Base-by-base conservation (phyloP, 1,140 invertebrate genomes). In the Halesus radiatus region DNA sequence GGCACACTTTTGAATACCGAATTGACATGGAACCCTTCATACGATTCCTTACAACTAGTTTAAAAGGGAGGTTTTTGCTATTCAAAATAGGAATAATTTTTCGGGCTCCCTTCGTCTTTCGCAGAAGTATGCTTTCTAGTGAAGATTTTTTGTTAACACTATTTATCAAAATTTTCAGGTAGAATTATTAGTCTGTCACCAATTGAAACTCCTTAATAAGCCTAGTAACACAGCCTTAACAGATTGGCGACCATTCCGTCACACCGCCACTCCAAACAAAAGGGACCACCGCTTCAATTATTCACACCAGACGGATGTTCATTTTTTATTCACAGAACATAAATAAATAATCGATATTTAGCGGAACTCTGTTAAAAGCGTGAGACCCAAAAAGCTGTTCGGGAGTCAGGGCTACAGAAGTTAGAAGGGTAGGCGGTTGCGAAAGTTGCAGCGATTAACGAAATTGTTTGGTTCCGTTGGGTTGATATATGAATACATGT, bases 241-340 rank as follows among this genome's bases (percentile, higher is more conserved):
- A 60, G 56, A 20, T 60, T 23, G 56, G 56, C 13, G n/a, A 20
- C 56, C 23, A 20, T 45, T 45, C 37, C 37, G 37, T 10, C 10
- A 45, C 13, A 45, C 72, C 26, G 72, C 72, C 72, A 70, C 66
- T 70, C 66, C 32, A 52, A 70, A 70, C 72, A 58, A 74, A 23
- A 56, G 50, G 32, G 52, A 58, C 50, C 52, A 26, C n/a, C 50
- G 6, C n/a, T 16, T 74, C 72, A n/a, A 74, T 74, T 74, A 74
- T 74, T 74, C 72, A 74, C 22, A n/a, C 13, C 52, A 54, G 72
- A 56, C 72, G 72, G 72, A 74, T 56, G 72, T 22, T 74, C 54
- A 74, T 74, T 74, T 56, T 74, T 74, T 56, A 74, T 74, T 74
- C 72, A 70, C 15, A 45, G 3, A 37, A 56, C 23, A 74, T 45